Evolutionary conservation across 2,797 vertebrate species (phyloP).

Genomic region (Oceanodroma leucorhoa): DNA sequence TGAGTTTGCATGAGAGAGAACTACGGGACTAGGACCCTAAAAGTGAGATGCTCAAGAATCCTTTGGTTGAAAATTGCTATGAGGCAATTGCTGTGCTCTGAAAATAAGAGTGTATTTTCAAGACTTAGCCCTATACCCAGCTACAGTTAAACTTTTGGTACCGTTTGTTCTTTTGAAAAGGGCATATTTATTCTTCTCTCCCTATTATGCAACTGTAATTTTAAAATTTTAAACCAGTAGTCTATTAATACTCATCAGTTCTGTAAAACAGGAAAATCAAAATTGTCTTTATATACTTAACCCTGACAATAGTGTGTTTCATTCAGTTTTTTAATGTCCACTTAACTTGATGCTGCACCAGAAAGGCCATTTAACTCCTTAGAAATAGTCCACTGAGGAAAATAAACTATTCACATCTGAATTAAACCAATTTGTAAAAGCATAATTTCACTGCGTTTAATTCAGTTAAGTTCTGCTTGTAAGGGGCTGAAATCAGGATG

Average conservation of each 20-base stretch:
- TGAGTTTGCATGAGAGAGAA: background rate
- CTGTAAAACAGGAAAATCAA: background rate
- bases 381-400: background rate
- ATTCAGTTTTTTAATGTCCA: background rate
- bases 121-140: background rate
- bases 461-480: background rate
- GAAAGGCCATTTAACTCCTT: background rate
- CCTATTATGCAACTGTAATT: background rate
- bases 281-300: background rate
- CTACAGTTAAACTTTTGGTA: background rate
- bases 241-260: background rate
- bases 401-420: background rate
- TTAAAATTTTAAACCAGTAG: background rate
- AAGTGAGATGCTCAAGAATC: background rate
- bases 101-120: background rate
- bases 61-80: background rate
- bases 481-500: background rate
- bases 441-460: background rate
- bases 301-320: background rate
- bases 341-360: background rate
- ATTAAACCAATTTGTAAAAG: background rate
- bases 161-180: background rate
- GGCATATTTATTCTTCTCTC: background rate
- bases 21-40: background rate
- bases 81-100: background rate